Conservation (phyloP, 2,888 invertebrate genomes). For the Xiphydria camelus region DNA sequence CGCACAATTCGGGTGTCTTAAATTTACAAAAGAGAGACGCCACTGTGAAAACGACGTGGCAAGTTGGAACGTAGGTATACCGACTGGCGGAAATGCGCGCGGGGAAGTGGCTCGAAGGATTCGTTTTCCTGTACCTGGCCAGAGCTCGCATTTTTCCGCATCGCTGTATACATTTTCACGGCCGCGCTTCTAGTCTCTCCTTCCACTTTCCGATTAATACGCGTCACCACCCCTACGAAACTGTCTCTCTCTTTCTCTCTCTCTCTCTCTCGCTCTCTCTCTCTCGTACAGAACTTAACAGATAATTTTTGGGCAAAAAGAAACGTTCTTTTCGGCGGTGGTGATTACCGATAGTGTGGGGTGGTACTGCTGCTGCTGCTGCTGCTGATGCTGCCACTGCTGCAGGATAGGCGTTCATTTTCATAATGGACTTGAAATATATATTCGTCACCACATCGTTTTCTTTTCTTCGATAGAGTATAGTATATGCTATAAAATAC, state of each 20-base stretch:
- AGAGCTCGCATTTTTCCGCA: no score
- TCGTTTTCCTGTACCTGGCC: no score
- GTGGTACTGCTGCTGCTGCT: no score
- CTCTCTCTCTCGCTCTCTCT: no score
- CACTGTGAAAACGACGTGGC: constrained; percentile 20
- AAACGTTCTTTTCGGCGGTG: background rate
- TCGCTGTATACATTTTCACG: no score
- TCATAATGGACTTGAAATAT: constrained; percentile 23
- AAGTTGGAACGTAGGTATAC: constrained; percentile 11
- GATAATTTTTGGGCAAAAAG: constrained; percentile 1
- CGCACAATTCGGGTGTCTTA: constrained; percentile 34
- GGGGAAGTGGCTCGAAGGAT: background rate
- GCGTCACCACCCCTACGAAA: no score
- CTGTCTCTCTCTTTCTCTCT: no score
- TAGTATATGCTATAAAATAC: constrained; percentile 40
- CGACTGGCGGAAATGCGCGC: background rate
- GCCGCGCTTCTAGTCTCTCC: no score
- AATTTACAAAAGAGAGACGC: constrained; percentile 18
- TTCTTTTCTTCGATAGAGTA: constrained; percentile 20
- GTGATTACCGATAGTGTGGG: no score
- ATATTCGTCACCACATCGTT: constrained; percentile 4
- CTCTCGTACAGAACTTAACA: constrained; percentile 1
- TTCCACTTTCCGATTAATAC: no score
- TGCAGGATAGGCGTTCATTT: constrained; percentile 22
- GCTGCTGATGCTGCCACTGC: no score